These are phyloP conservation scores for Tubiluchus corallicola DNA, from an alignment of 2,888 invertebrate species.

Conservation along the genomic window DNA sequence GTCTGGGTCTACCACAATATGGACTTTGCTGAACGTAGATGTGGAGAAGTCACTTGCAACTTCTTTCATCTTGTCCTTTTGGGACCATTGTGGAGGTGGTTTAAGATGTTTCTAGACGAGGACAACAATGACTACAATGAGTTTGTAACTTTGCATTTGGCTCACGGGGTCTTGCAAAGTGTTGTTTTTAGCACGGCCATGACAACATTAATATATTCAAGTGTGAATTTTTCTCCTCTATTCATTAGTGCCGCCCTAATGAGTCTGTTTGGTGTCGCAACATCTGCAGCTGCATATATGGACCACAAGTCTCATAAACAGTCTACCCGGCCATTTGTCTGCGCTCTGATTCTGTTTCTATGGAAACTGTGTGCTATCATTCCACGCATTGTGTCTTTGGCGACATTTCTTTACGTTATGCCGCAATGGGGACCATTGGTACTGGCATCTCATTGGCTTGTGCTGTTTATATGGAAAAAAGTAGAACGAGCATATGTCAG, in stretches of 20 bases:
- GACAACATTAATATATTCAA: background rate
- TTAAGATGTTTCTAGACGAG: background rate
- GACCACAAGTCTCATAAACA: background rate
- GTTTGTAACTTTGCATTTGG: background rate
- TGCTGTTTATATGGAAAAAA: background rate
- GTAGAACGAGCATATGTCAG: background rate
- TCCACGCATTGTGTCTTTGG: background rate
- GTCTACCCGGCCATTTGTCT: background rate
- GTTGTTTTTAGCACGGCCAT: background rate
- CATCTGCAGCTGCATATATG: background rate
- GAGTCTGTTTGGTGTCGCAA: background rate
- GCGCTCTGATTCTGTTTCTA: background rate
- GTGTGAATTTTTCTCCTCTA: background rate
- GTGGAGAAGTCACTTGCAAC: background rate
- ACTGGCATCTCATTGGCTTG: background rate
- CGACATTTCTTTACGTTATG: background rate
- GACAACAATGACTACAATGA: background rate
- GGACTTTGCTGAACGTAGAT: background rate
- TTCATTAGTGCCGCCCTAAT: background rate
- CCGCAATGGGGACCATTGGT: background rate
- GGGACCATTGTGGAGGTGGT: background rate
- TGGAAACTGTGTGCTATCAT: background rate
- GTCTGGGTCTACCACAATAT: slow-evolving; percentile 3
- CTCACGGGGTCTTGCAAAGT: background rate
- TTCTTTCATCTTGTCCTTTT: background rate